A percentile compares a stretch with the other conserved stretches of the same genome.
phyloP scores from a whole-genome alignment of 2,797 vertebrate genomes.

The Myotis pilosus region DNA sequence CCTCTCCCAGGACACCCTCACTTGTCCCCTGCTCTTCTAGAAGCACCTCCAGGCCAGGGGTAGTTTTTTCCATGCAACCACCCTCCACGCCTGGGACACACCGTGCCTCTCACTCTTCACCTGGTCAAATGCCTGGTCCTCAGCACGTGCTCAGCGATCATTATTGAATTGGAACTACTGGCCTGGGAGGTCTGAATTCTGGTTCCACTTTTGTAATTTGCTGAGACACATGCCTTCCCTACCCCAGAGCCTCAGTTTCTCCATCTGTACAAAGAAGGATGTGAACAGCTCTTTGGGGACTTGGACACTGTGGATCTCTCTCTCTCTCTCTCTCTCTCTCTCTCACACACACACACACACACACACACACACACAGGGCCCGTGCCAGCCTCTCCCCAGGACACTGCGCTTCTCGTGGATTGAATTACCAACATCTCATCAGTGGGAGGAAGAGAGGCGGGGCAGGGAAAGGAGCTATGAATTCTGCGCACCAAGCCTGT shows the following conservation, averaged over 20 bases:
- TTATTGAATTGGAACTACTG: background rate
- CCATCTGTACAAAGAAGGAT: background rate
- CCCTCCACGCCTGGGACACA: too few species aligned
- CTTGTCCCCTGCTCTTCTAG: background rate
- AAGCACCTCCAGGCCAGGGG: background rate
- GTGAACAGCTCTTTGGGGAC: background rate
- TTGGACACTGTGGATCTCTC: background rate
- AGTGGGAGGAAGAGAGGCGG: conserved; percentile 29
- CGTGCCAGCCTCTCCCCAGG: conserved; percentile 41
- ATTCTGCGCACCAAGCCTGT: conserved; percentile 49
- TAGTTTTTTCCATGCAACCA: background rate
- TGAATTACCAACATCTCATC: conserved; percentile 57
- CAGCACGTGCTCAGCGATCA: background rate
- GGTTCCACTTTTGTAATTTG: background rate
- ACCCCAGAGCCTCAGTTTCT: background rate
- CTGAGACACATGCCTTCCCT: background rate
- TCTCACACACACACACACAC: too few species aligned
- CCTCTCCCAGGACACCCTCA: background rate
- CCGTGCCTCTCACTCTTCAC: too few species aligned
- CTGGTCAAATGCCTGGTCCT: background rate
- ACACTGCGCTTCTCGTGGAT: background rate
- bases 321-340: too few species aligned
- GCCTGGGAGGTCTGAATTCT: background rate
- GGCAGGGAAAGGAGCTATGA: conserved; percentile 50
- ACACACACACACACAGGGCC: too few species aligned